These are phyloP conservation scores for Bungarus multicinctus DNA, from an alignment of 2,113 vertebrate genomes.

Conservation along the genomic window DNA sequence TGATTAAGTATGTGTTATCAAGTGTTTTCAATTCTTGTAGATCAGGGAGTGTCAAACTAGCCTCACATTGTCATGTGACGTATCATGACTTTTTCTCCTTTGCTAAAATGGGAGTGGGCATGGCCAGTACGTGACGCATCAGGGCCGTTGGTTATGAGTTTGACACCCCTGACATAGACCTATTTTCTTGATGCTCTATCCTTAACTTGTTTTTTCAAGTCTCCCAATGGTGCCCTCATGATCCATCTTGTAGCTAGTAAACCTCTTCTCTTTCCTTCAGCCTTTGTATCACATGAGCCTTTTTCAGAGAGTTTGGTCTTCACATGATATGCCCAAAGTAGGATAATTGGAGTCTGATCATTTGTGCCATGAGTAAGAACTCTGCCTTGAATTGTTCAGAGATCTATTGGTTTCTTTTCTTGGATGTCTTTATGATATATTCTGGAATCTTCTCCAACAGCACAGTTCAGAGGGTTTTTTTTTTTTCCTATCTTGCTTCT, in stretches of 20 bases:
- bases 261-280: background rate
- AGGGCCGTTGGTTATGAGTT: too few relatives aligned
- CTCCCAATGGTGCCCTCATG: background rate
- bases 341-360: background rate
- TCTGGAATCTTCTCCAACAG: background rate
- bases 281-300: background rate
- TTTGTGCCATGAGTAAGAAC: background rate
- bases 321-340: background rate
- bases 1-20: background rate
- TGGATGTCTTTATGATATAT: background rate
- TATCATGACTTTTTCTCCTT: too few relatives aligned
- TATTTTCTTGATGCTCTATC: background rate
- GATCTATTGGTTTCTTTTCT: background rate
- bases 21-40: background rate
- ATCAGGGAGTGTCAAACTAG: too few relatives aligned
- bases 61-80: too few relatives aligned
- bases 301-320: background rate
- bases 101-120: too few relatives aligned
- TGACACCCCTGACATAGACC: too few relatives aligned
- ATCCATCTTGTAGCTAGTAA: background rate
- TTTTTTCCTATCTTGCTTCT: background rate
- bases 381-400: background rate
- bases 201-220: background rate
- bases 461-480: background rate
- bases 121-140: too few relatives aligned